These are phyloP conservation scores for Heliconius aoede DNA, from an alignment of 2,888 invertebrate genomes.

Conservation along the genomic window DNA sequence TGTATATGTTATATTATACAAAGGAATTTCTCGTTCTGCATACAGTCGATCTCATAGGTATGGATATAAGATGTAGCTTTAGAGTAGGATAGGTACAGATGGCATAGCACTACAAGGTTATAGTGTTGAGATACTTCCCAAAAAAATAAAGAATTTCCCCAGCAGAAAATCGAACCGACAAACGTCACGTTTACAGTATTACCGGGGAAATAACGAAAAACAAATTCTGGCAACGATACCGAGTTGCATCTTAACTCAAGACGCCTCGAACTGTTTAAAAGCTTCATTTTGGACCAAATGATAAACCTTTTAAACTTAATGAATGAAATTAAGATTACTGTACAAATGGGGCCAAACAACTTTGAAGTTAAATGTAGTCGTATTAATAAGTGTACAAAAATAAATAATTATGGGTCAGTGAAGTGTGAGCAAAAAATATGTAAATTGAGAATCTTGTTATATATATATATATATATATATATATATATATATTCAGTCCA, in stretches of 20 bases:
- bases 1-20: not conserved
- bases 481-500: too few relatives aligned
- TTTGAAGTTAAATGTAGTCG: not conserved
- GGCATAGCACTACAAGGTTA: too few relatives aligned
- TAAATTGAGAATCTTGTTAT: too few relatives aligned
- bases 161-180: not conserved
- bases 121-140: not conserved
- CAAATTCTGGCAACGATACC: not conserved
- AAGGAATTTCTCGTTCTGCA: too few relatives aligned
- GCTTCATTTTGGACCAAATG: not conserved
- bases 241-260: conserved; percentile 15
- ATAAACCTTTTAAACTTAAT: conserved; percentile 22
- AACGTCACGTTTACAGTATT: not conserved
- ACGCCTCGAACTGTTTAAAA: conserved; percentile 14
- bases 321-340: conserved; percentile 1
- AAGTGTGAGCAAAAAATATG: too few relatives aligned
- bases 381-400: not conserved
- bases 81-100: not conserved
- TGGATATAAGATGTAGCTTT: not conserved
- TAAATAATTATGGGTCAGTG: not conserved
- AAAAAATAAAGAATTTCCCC: too few relatives aligned
- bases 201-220: not conserved
- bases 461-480: too few relatives aligned
- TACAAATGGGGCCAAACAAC: not conserved
- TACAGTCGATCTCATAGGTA: not conserved